A percentile compares a stretch with the other conserved stretches of the same genome.
These are phyloP conservation scores for Piscicola geometra DNA, from an alignment of 2,888 invertebrate species.

Conservation along the genomic window DNA sequence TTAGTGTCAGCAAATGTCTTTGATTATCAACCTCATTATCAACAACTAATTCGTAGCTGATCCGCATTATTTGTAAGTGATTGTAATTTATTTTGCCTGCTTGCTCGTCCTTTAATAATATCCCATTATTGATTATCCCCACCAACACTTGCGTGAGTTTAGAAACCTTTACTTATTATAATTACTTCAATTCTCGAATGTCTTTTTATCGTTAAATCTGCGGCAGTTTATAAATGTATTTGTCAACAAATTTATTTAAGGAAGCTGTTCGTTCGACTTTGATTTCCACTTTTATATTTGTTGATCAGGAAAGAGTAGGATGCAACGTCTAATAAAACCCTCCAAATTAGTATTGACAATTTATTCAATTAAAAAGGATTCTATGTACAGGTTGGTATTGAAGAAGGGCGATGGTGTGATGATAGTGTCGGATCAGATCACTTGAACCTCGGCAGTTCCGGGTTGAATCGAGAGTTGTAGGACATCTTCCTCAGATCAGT, in stretches of 20 bases:
- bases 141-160: too few relatives aligned
- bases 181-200: neutral
- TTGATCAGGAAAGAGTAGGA: slow-evolving; percentile 5
- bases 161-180: neutral
- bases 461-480: slow-evolving; percentile 95
- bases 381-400: too few relatives aligned
- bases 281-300: slow-evolving; percentile 6
- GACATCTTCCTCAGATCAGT: slow-evolving; percentile 64
- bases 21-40: neutral
- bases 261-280: too few relatives aligned
- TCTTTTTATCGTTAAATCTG: too few relatives aligned
- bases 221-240: too few relatives aligned
- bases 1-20: too few relatives aligned
- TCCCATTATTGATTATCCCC: neutral
- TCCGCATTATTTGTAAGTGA: neutral
- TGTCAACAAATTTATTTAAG: too few relatives aligned
- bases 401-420: neutral
- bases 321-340: too few relatives aligned
- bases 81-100: slow-evolving; percentile 9
- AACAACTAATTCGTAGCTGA: too few relatives aligned
- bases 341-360: too few relatives aligned
- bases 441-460: slow-evolving; percentile 58
- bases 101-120: neutral
- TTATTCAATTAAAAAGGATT: too few relatives aligned
- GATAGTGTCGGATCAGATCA: neutral